These are phyloP conservation scores for Drosophila formosana DNA, from an alignment of 2,888 invertebrate genomes.

Conservation along the genomic window DNA sequence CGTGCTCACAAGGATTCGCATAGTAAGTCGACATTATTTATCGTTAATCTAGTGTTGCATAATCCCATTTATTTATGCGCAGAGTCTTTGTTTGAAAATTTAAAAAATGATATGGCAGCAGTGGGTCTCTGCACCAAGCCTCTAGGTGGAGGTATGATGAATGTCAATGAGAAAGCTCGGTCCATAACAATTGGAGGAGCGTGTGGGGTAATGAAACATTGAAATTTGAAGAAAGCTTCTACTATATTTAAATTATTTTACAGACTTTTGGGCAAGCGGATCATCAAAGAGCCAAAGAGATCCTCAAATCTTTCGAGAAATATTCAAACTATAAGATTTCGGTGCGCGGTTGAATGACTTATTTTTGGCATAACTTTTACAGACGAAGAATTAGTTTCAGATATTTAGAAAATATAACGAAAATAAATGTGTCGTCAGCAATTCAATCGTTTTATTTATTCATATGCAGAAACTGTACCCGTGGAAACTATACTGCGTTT, in stretches of 20 bases:
- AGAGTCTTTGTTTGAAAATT: constrained; percentile 34
- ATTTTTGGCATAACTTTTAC: background rate
- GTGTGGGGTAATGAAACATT: constrained; percentile 38
- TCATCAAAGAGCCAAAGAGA: constrained; percentile 45
- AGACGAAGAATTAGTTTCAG: background rate
- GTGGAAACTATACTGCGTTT: too few species aligned
- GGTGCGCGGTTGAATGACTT: constrained; percentile 16
- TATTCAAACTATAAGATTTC: constrained; percentile 38
- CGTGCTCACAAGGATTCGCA: constrained; percentile 42
- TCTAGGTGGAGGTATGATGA: constrained; percentile 59
- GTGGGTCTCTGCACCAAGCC: constrained; percentile 40
- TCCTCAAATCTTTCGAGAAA: constrained; percentile 24
- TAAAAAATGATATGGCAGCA: constrained; percentile 21
- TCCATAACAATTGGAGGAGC: constrained; percentile 43
- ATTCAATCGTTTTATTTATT: background rate
- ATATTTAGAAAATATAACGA: background rate
- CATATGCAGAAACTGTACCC: too few species aligned
- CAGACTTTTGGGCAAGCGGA: constrained; percentile 59
- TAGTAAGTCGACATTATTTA: constrained; percentile 26
- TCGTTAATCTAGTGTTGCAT: background rate
- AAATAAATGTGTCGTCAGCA: background rate
- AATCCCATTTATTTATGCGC: background rate
- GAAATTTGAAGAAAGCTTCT: background rate
- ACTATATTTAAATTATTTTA: background rate
- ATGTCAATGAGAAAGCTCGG: background rate